Conservation (phyloP, 2,888 invertebrate species). For the Copidosoma aretas region DNA sequence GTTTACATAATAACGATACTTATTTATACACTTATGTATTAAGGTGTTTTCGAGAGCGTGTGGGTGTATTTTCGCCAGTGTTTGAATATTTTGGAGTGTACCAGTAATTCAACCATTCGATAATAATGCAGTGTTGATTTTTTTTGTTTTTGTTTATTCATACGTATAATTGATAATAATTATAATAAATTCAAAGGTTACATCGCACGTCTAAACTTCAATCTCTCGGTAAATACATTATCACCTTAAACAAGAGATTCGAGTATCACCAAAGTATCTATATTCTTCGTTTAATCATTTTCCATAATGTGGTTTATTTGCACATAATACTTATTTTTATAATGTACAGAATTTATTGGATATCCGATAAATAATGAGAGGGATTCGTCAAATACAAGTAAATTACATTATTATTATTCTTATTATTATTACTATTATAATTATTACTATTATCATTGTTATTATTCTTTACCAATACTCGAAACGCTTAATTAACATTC, state of each 20-base stretch:
- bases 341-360: background rate
- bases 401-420: background rate
- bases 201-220: constrained; percentile 14
- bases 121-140: constrained; percentile 12
- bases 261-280: constrained; percentile 8
- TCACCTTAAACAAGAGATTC: constrained; percentile 15
- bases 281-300: background rate
- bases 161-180: background rate
- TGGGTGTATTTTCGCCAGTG: too few species aligned
- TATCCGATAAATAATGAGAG: background rate
- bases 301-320: background rate
- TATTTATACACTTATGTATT: too few species aligned
- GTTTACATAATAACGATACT: too few species aligned
- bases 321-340: background rate
- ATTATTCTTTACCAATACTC: constrained; percentile 15
- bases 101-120: constrained; percentile 2
- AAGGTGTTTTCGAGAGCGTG: too few species aligned
- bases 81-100: too few species aligned
- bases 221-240: constrained; percentile 5
- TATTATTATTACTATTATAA: background rate
- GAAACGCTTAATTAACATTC: constrained; percentile 16
- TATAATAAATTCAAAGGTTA: background rate
- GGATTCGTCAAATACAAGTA: background rate
- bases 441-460: background rate
- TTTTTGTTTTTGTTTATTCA: background rate